phyloP scores from a whole-genome alignment of 2,888 invertebrate genomes.

The Perizoma flavofasciatum region DNA sequence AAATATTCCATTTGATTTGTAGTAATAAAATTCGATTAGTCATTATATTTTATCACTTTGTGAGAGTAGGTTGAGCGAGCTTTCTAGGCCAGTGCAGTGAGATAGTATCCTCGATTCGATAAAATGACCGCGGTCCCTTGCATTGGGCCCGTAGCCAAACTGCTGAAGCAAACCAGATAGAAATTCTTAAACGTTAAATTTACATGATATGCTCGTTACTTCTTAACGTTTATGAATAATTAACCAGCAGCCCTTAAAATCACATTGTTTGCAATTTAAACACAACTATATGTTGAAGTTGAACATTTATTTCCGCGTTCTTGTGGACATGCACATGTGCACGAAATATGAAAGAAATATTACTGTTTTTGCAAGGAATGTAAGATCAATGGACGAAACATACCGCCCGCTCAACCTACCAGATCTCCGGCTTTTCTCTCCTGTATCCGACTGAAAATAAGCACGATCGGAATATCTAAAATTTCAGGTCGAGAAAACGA shows the following conservation, averaged over 20 bases:
- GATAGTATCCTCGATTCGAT: conserved; percentile 52
- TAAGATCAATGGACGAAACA: conserved; percentile 16
- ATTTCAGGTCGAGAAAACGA: no score
- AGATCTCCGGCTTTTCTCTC: not conserved
- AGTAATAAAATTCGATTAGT: conserved; percentile 50
- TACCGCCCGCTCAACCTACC: not conserved
- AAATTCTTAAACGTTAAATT: conserved; percentile 38
- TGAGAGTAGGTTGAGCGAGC: conserved; percentile 45
- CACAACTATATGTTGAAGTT: not conserved
- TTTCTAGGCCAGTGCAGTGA: conserved; percentile 62
- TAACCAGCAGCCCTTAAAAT: not conserved
- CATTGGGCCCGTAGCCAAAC: conserved; percentile 62
- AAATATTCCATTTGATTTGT: conserved; percentile 46
- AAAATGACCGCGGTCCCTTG: conserved; percentile 51
- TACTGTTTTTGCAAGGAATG: conserved; percentile 10
- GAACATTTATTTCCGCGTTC: no score
- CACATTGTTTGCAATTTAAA: not conserved
- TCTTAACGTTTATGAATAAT: not conserved
- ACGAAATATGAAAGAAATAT: not conserved
- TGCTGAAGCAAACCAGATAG: conserved; percentile 49
- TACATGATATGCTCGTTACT: conserved; percentile 13
- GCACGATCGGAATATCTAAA: no score
- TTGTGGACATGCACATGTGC: no score
- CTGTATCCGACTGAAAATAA: conserved; percentile 1
- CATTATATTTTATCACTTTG: conserved; percentile 46